Evolutionary conservation across 2,113 vertebrate genomes (phyloP).

Genomic region (Numida meleagris): DNA sequence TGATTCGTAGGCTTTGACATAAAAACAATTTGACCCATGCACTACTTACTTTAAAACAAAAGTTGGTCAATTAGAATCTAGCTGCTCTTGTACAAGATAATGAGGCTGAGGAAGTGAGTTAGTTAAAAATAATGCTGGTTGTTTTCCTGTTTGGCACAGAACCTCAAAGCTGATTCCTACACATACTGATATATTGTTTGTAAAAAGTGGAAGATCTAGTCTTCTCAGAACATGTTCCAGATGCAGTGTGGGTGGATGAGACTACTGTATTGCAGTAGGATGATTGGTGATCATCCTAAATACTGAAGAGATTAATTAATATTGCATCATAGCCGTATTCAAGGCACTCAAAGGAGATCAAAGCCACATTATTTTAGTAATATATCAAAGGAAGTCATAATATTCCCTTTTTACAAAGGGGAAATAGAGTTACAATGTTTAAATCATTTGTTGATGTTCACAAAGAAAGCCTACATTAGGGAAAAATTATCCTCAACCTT

Average conservation of each 20-base stretch:
- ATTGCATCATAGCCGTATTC: neutral
- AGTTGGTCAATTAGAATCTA: neutral
- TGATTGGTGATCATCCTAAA: neutral
- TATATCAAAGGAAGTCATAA: neutral
- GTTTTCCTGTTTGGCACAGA: slow-evolving; percentile 58
- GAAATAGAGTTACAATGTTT: neutral
- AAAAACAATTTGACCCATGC: neutral
- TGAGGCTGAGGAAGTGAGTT: slow-evolving; percentile 49
- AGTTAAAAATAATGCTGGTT: slow-evolving; percentile 37
- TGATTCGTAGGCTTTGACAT: neutral
- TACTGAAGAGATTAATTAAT: neutral
- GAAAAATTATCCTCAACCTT: neutral
- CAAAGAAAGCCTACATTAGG: neutral
- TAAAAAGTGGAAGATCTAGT: slow-evolving; percentile 3
- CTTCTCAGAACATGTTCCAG: slow-evolving; percentile 30
- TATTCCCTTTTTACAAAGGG: neutral
- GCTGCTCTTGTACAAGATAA: slow-evolving; percentile 8
- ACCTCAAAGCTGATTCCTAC: slow-evolving; percentile 44
- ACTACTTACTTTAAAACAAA: neutral
- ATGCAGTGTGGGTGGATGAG: neutral
- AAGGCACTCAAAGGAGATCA: neutral
- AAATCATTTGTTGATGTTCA: neutral
- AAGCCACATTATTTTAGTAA: neutral
- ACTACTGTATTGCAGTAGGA: neutral
- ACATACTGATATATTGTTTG: slow-evolving; percentile 30